Percentiles rank a stretch among this genome's conserved stretches.
Evolutionary conservation across 2,888 invertebrate species (phyloP).

Genomic region (Podabrus alpinus): DNA sequence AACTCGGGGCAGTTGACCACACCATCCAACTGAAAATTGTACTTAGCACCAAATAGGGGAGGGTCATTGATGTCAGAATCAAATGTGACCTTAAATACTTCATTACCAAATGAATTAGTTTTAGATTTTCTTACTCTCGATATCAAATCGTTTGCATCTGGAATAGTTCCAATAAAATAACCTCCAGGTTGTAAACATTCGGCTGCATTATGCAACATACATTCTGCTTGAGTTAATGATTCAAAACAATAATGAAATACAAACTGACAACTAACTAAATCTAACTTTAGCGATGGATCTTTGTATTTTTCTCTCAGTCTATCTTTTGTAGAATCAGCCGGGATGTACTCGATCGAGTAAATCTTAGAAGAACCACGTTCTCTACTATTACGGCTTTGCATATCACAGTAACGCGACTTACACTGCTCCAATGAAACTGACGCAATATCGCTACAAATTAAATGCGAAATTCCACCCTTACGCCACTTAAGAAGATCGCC

Average conservation of each 20-base stretch:
- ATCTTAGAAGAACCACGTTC: slow-evolving; percentile 52
- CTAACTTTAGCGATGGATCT: slow-evolving; percentile 78
- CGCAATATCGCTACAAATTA: slow-evolving; percentile 93
- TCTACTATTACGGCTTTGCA: slow-evolving; percentile 52
- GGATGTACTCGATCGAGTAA: slow-evolving; percentile 88
- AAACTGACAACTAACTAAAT: slow-evolving; percentile 96
- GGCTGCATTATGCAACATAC: slow-evolving; percentile 90
- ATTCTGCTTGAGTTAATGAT: slow-evolving; percentile 82
- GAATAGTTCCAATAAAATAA: slow-evolving; percentile 95
- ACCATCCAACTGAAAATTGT: slow-evolving; percentile 93
- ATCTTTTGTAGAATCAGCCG: slow-evolving; percentile 89
- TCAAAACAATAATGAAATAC: slow-evolving; percentile 97
- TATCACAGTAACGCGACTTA: slow-evolving; percentile 77
- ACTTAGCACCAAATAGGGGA: slow-evolving; percentile 93
- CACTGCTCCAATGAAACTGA: slow-evolving; percentile 91
- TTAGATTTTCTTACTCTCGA: slow-evolving; percentile 66
- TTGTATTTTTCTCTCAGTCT: slow-evolving; percentile 75
- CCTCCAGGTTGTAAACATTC: slow-evolving; percentile 89
- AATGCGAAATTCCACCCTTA: slow-evolving; percentile 76
- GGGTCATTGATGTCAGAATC: slow-evolving; percentile 68
- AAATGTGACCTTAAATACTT: slow-evolving; percentile 75
- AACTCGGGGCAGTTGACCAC: slow-evolving; percentile 99
- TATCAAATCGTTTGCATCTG: slow-evolving; percentile 91
- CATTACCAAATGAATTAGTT: slow-evolving; percentile 73
- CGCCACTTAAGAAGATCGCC: slow-evolving; percentile 98